Conservation (phyloP, 1,140 invertebrate genomes). For the Orussus abietinus region DNA sequence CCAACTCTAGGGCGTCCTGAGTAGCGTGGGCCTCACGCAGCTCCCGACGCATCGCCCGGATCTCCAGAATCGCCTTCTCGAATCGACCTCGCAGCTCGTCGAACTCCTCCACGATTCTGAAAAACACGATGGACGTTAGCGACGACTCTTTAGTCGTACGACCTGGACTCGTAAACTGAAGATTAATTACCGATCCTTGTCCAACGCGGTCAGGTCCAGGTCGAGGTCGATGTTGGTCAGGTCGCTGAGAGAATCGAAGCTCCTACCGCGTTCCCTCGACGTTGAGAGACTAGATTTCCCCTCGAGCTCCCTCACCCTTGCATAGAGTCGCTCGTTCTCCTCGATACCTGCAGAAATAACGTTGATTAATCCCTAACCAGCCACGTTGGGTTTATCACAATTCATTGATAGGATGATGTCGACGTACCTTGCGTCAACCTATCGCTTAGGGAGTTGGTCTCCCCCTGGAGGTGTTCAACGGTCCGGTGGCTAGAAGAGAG, state of each 20-base stretch:
- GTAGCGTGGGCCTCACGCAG: conserved; percentile 74
- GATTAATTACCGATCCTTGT: conserved; percentile 60
- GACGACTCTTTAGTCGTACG: background rate
- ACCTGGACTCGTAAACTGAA: background rate
- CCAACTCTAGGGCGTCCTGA: conserved; percentile 75
- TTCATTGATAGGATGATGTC: background rate
- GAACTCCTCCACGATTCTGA: conserved; percentile 73
- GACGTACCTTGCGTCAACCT: conserved; percentile 53
- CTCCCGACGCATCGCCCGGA: conserved; percentile 75
- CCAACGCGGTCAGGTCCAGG: conserved; percentile 67
- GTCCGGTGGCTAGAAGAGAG: conserved; percentile 59
- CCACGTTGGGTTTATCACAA: background rate
- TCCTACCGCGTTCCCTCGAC: conserved; percentile 58
- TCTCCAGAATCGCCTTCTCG: conserved; percentile 78
- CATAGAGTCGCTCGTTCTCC: conserved; percentile 73
- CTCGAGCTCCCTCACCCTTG: conserved; percentile 67
- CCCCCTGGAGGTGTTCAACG: conserved; percentile 40
- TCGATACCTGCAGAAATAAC: conserved; percentile 53
- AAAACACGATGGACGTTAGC: conserved; percentile 9
- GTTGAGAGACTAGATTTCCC: conserved; percentile 54
- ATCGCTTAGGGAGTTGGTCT: conserved; percentile 51
- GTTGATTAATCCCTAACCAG: background rate
- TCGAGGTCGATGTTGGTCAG: conserved; percentile 75
- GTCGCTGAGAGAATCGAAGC: conserved; percentile 75
- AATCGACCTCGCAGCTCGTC: conserved; percentile 70